Percentiles rank a stretch among this genome's conserved stretches.
phyloP scores from a whole-genome alignment of 92 coral and sea anemone genomes.

The Virgularia gustaviana region DNA sequence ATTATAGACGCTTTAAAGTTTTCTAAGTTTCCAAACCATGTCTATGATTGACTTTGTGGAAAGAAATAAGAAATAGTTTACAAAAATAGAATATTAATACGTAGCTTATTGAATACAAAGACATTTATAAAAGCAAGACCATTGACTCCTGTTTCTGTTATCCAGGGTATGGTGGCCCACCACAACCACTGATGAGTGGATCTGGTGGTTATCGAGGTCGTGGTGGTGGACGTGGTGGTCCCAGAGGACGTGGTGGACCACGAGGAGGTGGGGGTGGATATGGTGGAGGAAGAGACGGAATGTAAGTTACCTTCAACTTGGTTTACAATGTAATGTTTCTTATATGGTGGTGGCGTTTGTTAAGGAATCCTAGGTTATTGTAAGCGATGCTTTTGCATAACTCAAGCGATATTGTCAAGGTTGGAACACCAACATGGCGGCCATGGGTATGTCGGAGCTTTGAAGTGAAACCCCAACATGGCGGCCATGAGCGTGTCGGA shows the following conservation, averaged over 20 bases:
- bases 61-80: too few species aligned
- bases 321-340: not conserved
- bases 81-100: too few species aligned
- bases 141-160: not conserved
- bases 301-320: not conserved
- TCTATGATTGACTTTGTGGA: too few species aligned
- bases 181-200: conserved; percentile 39
- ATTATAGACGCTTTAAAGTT: too few species aligned
- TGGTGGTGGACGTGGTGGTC: conserved; percentile 57
- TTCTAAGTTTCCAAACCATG: too few species aligned
- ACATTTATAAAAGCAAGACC: too few species aligned
- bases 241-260: conserved; percentile 65
- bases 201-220: conserved; percentile 64
- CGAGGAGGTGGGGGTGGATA: conserved; percentile 52
- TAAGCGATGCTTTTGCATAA: conserved; percentile 2
- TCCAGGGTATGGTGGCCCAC: conserved; percentile 54
- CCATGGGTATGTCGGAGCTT: too few species aligned
- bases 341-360: not conserved
- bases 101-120: too few species aligned
- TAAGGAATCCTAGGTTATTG: not conserved
- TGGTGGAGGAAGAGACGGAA: conserved; percentile 54
- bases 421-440: too few species aligned
- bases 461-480: too few species aligned
- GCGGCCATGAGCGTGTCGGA: too few species aligned
- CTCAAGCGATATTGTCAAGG: too few species aligned